phyloP scores from a whole-genome alignment of 2,797 vertebrate species.

The Crocodylus rhombifer region DNA sequence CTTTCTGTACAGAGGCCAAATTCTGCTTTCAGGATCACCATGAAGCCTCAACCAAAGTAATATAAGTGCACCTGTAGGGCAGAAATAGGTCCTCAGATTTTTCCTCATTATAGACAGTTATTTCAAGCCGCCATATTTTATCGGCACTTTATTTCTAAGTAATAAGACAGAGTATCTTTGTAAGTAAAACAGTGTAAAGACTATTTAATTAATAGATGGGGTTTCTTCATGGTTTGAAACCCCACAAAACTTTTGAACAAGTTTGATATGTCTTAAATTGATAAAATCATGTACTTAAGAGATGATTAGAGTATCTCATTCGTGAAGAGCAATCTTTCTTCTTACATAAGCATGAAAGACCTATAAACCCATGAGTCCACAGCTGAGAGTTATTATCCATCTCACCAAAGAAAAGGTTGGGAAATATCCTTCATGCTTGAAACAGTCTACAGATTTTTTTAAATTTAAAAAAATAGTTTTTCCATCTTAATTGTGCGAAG shows the following conservation, averaged over 20 bases:
- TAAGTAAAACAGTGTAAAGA: not conserved
- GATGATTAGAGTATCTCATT: slow-evolving; percentile 29
- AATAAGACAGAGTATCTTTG: not conserved
- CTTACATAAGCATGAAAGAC: slow-evolving; percentile 26
- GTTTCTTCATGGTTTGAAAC: not conserved
- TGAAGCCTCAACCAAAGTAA: not conserved
- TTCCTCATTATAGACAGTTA: not conserved
- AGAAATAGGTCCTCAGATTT: not conserved
- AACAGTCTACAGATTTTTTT: not conserved
- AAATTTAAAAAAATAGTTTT: not conserved
- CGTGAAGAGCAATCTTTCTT: slow-evolving; percentile 41
- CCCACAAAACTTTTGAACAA: not conserved
- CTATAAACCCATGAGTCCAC: not conserved
- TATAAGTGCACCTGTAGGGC: not conserved
- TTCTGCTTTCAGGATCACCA: slow-evolving; percentile 10
- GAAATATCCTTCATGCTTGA: slow-evolving; percentile 43
- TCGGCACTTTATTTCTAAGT: not conserved
- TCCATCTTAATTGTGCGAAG: not conserved
- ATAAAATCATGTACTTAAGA: not conserved
- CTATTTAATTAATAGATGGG: not conserved
- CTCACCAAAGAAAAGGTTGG: not conserved
- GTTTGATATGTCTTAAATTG: not conserved
- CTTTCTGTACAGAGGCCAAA: not conserved
- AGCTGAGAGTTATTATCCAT: not conserved
- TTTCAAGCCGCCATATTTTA: not conserved